Conservation (phyloP, 1,140 invertebrate genomes). For the Papilio glaucus region DNA sequence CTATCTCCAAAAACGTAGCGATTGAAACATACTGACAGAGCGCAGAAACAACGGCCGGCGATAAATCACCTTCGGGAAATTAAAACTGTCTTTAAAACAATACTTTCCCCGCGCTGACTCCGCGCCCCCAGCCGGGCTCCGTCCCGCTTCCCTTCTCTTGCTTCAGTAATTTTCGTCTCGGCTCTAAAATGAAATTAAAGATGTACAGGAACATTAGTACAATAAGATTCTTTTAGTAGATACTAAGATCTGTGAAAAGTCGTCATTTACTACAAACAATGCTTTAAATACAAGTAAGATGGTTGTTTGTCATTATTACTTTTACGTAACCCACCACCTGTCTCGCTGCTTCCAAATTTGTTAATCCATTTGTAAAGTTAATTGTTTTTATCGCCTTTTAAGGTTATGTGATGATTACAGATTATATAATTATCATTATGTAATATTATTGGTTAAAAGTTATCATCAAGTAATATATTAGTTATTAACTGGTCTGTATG, state of each 20-base stretch:
- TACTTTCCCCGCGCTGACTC: constrained; percentile 67
- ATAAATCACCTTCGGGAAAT: constrained; percentile 83
- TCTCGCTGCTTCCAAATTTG: background rate
- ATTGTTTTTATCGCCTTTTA: background rate
- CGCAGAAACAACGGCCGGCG: constrained; percentile 60
- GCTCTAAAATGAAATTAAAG: constrained; percentile 14
- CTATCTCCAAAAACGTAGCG: constrained; percentile 54
- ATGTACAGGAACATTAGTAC: constrained; percentile 16
- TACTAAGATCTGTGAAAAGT: background rate
- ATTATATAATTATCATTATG: background rate
- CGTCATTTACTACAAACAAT: background rate
- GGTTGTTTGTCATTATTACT: constrained; percentile 53
- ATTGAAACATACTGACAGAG: constrained; percentile 62
- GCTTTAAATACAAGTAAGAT: background rate
- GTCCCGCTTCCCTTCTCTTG: constrained; percentile 36
- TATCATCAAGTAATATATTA: background rate
- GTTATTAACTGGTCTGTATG: background rate
- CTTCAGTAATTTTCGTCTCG: background rate
- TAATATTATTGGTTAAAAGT: background rate
- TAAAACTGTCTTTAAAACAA: constrained; percentile 83
- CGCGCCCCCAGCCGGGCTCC: constrained; percentile 43
- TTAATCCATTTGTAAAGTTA: constrained; percentile 5
- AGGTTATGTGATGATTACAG: background rate
- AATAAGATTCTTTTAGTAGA: constrained; percentile 11
- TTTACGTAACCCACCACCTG: too few species aligned